Evolutionary conservation across 2,888 invertebrate species (phyloP), one percentile per base, ranked within the genome.

Genomic region (Leucophenga montana): DNA sequence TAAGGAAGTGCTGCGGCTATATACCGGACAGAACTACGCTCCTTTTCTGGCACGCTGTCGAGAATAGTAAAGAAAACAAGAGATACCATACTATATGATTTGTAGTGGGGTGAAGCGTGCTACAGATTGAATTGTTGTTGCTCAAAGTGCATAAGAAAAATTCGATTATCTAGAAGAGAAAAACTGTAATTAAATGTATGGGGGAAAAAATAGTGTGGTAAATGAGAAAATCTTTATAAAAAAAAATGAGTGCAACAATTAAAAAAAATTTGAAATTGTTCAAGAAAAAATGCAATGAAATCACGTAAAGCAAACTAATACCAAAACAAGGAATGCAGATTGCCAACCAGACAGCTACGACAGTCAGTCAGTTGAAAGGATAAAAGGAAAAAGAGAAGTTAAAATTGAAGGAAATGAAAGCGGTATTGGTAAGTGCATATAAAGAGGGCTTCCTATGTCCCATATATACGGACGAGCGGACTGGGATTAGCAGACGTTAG

Each of bases 181-280:
- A 81, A 87, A 87, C 83, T 85, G 87, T 87, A 85, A 85, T 85
- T 85, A 85, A 87, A 87, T 85, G 84, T 85, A 78, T 82, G 85
- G 77, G 83, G 66, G n/a, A 46, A 69, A 67, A 64, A 69, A 71
- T 22, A n/a, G 39, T 11, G 39, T 11, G 39, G 9, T 5, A 39
- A 39, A 39, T 39, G 39, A 39, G 39, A 39, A 39, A 39, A 39
- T 5, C 3, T 39, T 8, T 39, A 39, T 39, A 39, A 39, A 39
- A 39, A 22, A 46, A 27, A 16, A 44, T 62, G 46, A 31, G 18
- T 44, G 48, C 31, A 31, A 39, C n/a, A 57, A 53, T n/a, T n/a
- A n/a, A 66, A 53, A 54, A 54, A 27, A 53, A 65, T 53, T 48
- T 65, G 27, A 48, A 65, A n/a, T 62, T 39, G 27, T 27, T 27